Percentiles rank a stretch among this genome's conserved stretches.
Evolutionary conservation across 2,888 invertebrate species (phyloP).

Genomic region (Subacronicta megacephala): DNA sequence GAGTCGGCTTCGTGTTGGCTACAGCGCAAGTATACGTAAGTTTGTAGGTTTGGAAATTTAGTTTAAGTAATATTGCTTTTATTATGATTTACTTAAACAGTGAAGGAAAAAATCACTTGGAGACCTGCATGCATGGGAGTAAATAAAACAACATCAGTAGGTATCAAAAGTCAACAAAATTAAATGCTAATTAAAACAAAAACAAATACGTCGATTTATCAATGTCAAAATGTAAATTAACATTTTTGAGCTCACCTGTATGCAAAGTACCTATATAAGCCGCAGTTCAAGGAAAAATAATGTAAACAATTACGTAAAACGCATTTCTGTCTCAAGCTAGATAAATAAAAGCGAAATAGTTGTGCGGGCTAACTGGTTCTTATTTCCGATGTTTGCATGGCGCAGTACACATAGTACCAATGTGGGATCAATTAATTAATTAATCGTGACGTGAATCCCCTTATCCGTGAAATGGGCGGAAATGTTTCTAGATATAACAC

Average conservation of each 20-base stretch:
- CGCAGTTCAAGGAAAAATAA: constrained; percentile 1
- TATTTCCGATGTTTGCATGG: not conserved
- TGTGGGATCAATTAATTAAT: constrained; percentile 7
- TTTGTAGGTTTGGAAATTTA: no score
- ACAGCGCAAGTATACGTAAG: constrained; percentile 91
- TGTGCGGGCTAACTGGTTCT: not conserved
- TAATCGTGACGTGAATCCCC: constrained; percentile 7
- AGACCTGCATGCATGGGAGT: no score
- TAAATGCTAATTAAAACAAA: no score
- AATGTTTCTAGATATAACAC: constrained; percentile 14
- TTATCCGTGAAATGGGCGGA: constrained; percentile 13
- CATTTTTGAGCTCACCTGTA: not conserved
- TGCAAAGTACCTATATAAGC: not conserved
- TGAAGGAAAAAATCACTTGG: no score
- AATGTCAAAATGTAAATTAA: not conserved
- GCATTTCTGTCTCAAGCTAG: not conserved
- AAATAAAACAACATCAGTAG: no score
- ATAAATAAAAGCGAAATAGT: not conserved
- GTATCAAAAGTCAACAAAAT: no score
- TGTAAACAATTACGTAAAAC: not conserved
- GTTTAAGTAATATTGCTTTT: no score
- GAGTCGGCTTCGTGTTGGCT: constrained; percentile 90
- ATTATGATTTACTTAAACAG: no score
- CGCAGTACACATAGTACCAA: not conserved
- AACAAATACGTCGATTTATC: not conserved